These are phyloP conservation scores for Cheilosia vernalis DNA, from an alignment of 2,888 invertebrate genomes.

Conservation along the genomic window DNA sequence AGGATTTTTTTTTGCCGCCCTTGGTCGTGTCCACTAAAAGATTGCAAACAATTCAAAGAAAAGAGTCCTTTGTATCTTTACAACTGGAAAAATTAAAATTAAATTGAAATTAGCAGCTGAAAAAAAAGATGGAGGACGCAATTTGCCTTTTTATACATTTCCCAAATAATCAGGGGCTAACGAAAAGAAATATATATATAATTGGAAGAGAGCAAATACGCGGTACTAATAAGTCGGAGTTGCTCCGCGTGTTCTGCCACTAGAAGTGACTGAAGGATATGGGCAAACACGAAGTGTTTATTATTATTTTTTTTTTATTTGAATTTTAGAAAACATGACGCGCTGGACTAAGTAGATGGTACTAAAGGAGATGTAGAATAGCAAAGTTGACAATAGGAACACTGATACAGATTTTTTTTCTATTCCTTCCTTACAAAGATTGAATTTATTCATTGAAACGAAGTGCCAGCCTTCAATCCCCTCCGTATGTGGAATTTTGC, in stretches of 20 bases:
- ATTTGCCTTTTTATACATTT: conserved; percentile 17
- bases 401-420: too few relatives aligned
- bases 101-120: conserved; percentile 68
- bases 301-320: conserved; percentile 27
- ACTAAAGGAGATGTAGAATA: background rate
- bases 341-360: background rate
- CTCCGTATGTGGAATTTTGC: too few relatives aligned
- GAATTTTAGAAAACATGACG: background rate
- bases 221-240: conserved; percentile 38
- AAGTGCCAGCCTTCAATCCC: too few relatives aligned
- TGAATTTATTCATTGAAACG: too few relatives aligned
- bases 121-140: conserved; percentile 21
- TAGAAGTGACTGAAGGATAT: conserved; percentile 11
- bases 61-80: conserved; percentile 67
- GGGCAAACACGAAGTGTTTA: conserved; percentile 22
- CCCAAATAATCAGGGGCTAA: conserved; percentile 17
- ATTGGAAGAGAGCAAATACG: conserved; percentile 33
- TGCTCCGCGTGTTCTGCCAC: conserved; percentile 18
- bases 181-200: conserved; percentile 3
- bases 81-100: conserved; percentile 73
- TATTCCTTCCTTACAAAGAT: too few relatives aligned
- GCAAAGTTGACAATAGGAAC: too few relatives aligned
- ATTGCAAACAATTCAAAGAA: conserved; percentile 73
- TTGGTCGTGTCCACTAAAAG: conserved; percentile 63
- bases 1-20: conserved; percentile 60